Evolutionary conservation across 2,113 vertebrate species (phyloP).

Genomic region (Strigops habroptila): DNA sequence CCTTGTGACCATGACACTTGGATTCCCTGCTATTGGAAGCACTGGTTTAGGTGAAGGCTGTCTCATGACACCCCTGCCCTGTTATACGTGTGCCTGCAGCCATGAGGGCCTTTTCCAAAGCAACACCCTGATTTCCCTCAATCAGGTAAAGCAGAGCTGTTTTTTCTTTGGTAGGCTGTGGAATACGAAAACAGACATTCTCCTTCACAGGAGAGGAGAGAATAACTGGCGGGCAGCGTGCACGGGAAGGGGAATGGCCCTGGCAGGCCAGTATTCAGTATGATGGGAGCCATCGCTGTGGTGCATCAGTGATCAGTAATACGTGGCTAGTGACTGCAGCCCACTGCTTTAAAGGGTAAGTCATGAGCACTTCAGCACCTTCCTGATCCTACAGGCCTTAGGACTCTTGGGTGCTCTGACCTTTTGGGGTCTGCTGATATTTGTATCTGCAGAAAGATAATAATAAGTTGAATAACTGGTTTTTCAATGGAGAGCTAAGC

Average conservation of each 20-base stretch:
- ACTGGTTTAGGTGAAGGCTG: neutral
- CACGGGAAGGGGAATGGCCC: conserved; percentile 82
- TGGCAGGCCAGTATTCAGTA: conserved; percentile 94
- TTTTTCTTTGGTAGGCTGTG: conserved; percentile 66
- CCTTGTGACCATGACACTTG: neutral
- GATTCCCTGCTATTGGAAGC: neutral
- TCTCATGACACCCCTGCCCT: neutral
- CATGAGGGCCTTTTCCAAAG: neutral
- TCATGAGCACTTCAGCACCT: neutral
- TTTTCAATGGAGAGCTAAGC: neutral
- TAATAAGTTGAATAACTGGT: neutral
- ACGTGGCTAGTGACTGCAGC: conserved; percentile 90
- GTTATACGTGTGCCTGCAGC: neutral
- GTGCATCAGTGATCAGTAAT: conserved; percentile 85
- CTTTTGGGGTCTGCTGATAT: neutral
- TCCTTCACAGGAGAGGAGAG: conserved; percentile 69
- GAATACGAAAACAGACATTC: conserved; percentile 50
- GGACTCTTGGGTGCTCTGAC: neutral
- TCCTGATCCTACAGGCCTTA: neutral
- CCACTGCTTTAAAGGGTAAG: conserved; percentile 85
- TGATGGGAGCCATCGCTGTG: conserved; percentile 81
- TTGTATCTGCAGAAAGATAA: neutral
- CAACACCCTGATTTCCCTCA: neutral
- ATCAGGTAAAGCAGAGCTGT: neutral
- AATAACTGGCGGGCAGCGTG: conserved; percentile 80